phyloP scores from a whole-genome alignment of 2,888 invertebrate genomes.

The Drosophila infuscata region DNA sequence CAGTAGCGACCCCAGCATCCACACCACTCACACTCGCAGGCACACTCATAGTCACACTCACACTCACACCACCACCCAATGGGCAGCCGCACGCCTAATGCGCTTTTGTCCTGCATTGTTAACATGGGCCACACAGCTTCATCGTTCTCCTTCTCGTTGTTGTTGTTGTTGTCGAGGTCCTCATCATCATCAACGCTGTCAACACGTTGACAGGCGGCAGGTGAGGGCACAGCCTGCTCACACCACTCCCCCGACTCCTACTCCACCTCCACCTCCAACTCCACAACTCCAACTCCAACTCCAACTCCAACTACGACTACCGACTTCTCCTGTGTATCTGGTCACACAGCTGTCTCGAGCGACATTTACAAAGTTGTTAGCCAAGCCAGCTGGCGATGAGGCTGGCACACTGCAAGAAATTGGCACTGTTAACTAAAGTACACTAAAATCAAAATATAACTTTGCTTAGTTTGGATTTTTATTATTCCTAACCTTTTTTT shows the following conservation, averaged over 20 bases:
- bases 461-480: background rate
- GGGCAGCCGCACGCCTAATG: conserved; percentile 65
- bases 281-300: background rate
- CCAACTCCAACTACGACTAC: background rate
- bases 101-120: conserved; percentile 75
- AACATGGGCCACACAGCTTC: conserved; percentile 37
- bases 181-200: conserved; percentile 70
- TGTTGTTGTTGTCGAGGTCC: conserved; percentile 33
- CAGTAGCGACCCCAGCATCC: conserved; percentile 35
- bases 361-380: conserved; percentile 72
- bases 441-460: background rate
- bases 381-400: conserved; percentile 15
- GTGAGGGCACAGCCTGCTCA: conserved; percentile 24
- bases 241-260: conserved; percentile 12
- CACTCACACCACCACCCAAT: conserved; percentile 18
- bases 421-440: background rate
- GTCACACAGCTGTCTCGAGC: conserved; percentile 49
- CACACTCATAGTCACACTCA: background rate
- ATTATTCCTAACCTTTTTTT: background rate
- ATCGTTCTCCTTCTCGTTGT: conserved; percentile 1
- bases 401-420: conserved; percentile 14
- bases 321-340: background rate
- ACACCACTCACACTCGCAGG: background rate
- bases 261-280: conserved; percentile 11
- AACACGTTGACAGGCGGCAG: conserved; percentile 64